Conservation (phyloP, 2,113 vertebrate genomes). For the Lasiurus cinereus region DNA sequence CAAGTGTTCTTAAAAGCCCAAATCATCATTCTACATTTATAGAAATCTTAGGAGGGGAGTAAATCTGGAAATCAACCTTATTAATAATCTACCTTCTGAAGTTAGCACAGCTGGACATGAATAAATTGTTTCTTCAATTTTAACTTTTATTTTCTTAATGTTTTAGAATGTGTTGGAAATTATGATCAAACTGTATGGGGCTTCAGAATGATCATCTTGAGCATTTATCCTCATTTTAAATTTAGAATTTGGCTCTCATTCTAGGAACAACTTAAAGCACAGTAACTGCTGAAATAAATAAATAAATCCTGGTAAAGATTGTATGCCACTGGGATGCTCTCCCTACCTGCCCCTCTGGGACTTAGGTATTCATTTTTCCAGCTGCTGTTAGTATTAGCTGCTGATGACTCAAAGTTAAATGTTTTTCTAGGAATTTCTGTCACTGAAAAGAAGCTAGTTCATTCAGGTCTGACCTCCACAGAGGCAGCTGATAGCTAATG, state of each 20-base stretch:
- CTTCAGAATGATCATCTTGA: neutral
- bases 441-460: neutral
- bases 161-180: neutral
- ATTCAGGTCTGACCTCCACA: neutral
- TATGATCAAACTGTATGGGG: neutral
- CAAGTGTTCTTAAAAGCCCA: neutral
- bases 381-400: neutral
- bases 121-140: neutral
- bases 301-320: neutral
- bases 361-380: neutral
- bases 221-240: neutral
- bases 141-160: neutral
- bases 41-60: neutral
- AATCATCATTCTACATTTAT: neutral
- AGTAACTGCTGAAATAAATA: neutral
- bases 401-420: neutral
- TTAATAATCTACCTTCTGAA: neutral
- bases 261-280: neutral
- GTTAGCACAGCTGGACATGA: neutral
- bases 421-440: neutral
- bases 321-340: neutral
- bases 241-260: slow-evolving; percentile 8
- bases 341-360: neutral
- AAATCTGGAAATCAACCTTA: neutral
- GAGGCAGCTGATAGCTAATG: neutral